These are phyloP conservation scores for Mastigias papua DNA, from an alignment of 30 jellyfish, hydroid and myxozoan genomes.

Conservation along the genomic window DNA sequence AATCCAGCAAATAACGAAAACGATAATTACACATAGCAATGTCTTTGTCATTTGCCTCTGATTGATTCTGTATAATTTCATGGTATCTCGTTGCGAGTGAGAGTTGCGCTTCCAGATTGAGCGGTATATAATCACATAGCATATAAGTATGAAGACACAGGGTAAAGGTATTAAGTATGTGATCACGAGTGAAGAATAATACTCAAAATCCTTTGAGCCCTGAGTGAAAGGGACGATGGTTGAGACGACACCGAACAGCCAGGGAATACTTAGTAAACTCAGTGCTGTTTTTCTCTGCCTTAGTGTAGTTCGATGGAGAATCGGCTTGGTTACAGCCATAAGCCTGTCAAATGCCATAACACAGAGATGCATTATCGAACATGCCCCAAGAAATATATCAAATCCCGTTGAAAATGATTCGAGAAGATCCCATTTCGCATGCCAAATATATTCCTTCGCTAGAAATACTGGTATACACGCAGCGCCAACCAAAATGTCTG, in stretches of 20 bases:
- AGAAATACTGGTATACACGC: not conserved
- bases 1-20: not conserved
- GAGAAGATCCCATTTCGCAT: not conserved
- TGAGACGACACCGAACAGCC: not conserved
- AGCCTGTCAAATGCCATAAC: not conserved
- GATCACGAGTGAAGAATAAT: not conserved
- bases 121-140: not conserved
- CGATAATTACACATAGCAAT: not conserved
- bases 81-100: not conserved
- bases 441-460: not conserved
- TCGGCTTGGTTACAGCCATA: slow-evolving; percentile 8
- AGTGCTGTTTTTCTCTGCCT: not conserved
- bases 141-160: not conserved
- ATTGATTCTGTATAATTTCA: not conserved
- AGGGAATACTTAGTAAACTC: not conserved
- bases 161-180: not conserved
- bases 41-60: not conserved
- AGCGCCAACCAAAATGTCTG: slow-evolving; percentile 3
- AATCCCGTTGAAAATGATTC: slow-evolving; percentile 3
- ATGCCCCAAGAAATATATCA: not conserved
- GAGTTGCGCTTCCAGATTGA: not conserved
- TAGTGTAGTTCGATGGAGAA: not conserved
- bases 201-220: not conserved
- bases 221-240: not conserved
- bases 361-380: slow-evolving; percentile 13